Conservation (phyloP, 2,113 vertebrate species). For the Prionailurus viverrinus region DNA sequence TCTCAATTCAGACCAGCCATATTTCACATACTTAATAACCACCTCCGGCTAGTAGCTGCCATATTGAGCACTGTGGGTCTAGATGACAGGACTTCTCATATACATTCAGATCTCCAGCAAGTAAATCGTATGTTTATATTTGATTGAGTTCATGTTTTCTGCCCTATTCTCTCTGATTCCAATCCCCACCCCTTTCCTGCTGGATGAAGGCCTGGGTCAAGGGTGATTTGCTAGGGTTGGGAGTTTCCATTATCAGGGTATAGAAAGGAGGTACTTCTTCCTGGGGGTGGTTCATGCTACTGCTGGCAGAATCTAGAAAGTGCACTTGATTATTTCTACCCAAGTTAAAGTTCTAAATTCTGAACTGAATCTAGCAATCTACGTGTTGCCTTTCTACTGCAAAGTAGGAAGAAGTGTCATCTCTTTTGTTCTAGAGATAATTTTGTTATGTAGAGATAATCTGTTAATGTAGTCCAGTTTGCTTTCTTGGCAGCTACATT, state of each 20-base stretch:
- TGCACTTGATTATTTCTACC: background rate
- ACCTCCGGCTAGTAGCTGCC: background rate
- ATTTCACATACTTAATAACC: background rate
- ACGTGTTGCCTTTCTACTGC: background rate
- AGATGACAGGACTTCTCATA: background rate
- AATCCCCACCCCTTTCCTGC: background rate
- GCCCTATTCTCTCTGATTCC: background rate
- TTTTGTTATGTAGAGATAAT: constrained; percentile 49
- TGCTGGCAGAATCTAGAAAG: background rate
- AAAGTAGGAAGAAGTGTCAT: constrained; percentile 40
- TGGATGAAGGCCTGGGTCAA: background rate
- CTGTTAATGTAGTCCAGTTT: constrained; percentile 66
- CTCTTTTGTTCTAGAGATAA: background rate
- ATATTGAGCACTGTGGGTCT: background rate
- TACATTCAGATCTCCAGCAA: background rate
- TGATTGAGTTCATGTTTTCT: background rate
- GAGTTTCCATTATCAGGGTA: rapidly evolving
- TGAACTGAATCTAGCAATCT: background rate
- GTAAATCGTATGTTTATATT: background rate
- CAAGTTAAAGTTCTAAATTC: background rate
- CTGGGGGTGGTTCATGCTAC: rapidly evolving
- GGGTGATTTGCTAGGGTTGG: background rate
- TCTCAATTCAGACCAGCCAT: background rate
- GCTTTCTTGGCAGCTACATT: constrained; percentile 54
- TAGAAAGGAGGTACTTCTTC: background rate